Base-by-base conservation (phyloP, 2,888 invertebrate genomes). In the Tholera decimalis region DNA sequence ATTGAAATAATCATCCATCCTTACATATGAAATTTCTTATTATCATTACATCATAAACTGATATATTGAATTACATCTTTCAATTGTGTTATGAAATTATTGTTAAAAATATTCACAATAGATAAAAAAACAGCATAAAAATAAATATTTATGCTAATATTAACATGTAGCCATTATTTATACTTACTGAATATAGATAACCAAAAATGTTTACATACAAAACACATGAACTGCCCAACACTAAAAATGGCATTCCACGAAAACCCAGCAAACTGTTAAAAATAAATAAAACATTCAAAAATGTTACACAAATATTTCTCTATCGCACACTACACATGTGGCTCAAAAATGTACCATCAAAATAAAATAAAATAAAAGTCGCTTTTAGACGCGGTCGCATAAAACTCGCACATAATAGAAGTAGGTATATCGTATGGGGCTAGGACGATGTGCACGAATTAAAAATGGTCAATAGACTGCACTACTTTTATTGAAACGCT, bases 281-380 rank as follows among this genome's bases (percentile, higher is more conserved):
- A 77, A 64, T 56, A 57, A 64, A 65, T 39, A 73, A 65, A 72
- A 56, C 47, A 44, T 47, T 47, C 26, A 49, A 76, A 76, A 72
- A 57, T 50, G 28, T 49, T 41, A 55, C 72, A 55, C 50, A 49
- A 65, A 77, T 60, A 74, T 74, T 66, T 64, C 57, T 56, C 56
- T 57, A 66, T 46, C 35, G 15, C 22, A 28, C 43, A 18, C 59
- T 57, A 65, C 49, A 59, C 55, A 33, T 57, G 72, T 3, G 57
- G 55, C 44, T 51, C 13, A 33, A 60, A 77, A 66, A 61, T 54
- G 18, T 28, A 54, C 22, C 46, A 20, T 26, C 18, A 9, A 53
- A 77, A 64, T 39, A 57, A 65, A 76, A 63, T 43, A 57, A 71
- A 55, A 55, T 54, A 71, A 56, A 39, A 35, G 35, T 28, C 1